phyloP scores from a whole-genome alignment of 2,113 vertebrate genomes.

The Tragulus kanchil region DNA sequence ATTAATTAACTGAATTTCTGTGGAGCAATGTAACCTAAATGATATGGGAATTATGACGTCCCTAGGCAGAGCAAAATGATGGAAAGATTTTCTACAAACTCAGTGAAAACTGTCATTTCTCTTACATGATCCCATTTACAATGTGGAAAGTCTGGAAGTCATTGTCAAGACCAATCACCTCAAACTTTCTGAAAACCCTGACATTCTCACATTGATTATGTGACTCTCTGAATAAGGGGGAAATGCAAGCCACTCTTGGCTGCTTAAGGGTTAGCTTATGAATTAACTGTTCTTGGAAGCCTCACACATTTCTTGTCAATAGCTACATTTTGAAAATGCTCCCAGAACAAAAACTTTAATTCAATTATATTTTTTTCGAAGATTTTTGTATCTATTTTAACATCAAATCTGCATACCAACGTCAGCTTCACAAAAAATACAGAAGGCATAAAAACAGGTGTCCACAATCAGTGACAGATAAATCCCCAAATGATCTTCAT shows the following conservation, averaged over 20 bases:
- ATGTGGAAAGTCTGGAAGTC: constrained; percentile 56
- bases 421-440: background rate
- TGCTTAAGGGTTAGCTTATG: constrained; percentile 2
- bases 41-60: constrained; percentile 45
- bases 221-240: background rate
- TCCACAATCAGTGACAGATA: background rate
- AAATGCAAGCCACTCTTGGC: background rate
- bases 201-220: constrained; percentile 36
- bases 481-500: background rate
- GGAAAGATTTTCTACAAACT: constrained; percentile 51
- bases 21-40: constrained; percentile 65
- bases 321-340: background rate
- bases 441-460: background rate
- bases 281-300: background rate
- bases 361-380: background rate
- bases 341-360: background rate
- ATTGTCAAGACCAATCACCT: constrained; percentile 75
- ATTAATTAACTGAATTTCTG: constrained; percentile 74
- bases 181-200: constrained; percentile 60
- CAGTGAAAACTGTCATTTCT: constrained; percentile 73
- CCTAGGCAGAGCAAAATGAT: constrained; percentile 64
- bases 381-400: background rate
- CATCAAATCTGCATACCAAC: background rate
- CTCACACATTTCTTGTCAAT: background rate
- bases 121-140: constrained; percentile 71